Evolutionary conservation across 2,797 vertebrate genomes (phyloP).

Genomic region (Microtus californicus): DNA sequence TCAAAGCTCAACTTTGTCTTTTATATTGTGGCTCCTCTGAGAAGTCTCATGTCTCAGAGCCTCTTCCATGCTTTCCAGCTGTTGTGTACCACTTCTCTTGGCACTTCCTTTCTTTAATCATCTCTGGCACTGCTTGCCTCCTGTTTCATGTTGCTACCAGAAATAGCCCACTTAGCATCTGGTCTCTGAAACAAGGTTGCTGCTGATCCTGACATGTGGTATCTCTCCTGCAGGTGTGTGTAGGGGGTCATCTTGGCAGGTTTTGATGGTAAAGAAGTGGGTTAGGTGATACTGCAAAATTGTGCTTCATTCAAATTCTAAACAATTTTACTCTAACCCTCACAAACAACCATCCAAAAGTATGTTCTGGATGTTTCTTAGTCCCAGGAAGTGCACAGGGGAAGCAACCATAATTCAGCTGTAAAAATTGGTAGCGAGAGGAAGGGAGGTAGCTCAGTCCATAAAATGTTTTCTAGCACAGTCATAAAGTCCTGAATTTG

Average conservation of each 20-base stretch:
- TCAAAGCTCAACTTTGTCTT: not conserved
- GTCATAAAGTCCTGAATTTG: not conserved
- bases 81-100: constrained; percentile 62
- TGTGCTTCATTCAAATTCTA: constrained; percentile 55
- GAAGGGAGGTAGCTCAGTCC: not conserved
- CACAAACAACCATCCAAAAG: constrained; percentile 39
- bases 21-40: not conserved
- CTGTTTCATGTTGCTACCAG: constrained; percentile 71
- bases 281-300: constrained; percentile 38
- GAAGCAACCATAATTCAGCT: not conserved
- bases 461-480: not conserved
- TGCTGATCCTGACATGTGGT: constrained; percentile 76
- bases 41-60: not conserved
- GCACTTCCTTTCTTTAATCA: constrained; percentile 73
- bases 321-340: constrained; percentile 30
- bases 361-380: not conserved
- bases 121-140: constrained; percentile 66
- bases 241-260: constrained; percentile 71
- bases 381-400: not conserved
- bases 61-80: constrained; percentile 59
- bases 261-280: constrained; percentile 30
- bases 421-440: not conserved
- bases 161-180: constrained; percentile 78
- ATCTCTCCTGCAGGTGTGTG: constrained; percentile 73
- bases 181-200: constrained; percentile 65